Evolutionary conservation across 2,888 invertebrate species (phyloP).

Genomic region (Psylliodes chrysocephalus): DNA sequence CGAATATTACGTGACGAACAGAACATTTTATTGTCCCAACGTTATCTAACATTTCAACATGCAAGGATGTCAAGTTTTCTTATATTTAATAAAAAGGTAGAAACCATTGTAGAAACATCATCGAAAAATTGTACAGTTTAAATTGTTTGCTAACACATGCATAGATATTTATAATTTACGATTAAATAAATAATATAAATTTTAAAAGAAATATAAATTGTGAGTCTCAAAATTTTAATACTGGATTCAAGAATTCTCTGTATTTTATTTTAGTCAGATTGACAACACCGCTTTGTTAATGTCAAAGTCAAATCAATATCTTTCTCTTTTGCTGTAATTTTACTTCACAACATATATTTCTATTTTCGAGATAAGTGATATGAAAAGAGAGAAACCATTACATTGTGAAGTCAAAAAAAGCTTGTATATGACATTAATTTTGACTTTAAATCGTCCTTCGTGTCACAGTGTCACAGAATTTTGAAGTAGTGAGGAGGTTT

Average conservation of each 20-base stretch:
- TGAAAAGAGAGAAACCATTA: slow-evolving; percentile 1
- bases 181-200: too few relatives aligned
- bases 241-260: too few relatives aligned
- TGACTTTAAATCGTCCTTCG: slow-evolving; percentile 13
- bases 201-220: too few relatives aligned
- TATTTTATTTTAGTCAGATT: too few relatives aligned
- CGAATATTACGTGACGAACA: neutral
- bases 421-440: neutral
- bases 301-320: slow-evolving; percentile 2
- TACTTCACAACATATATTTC: neutral
- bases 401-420: neutral
- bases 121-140: too few relatives aligned
- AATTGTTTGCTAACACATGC: too few relatives aligned
- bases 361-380: neutral
- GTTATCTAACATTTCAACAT: neutral
- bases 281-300: neutral
- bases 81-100: too few relatives aligned
- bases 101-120: too few relatives aligned
- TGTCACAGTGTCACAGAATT: slow-evolving; percentile 5
- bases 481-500: slow-evolving; percentile 1
- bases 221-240: too few relatives aligned
- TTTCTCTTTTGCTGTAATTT: neutral
- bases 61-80: neutral
- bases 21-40: neutral
- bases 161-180: too few relatives aligned